These are phyloP conservation scores for Coenobita brevimanus DNA, from an alignment of 1,140 invertebrate species.

Conservation along the genomic window DNA sequence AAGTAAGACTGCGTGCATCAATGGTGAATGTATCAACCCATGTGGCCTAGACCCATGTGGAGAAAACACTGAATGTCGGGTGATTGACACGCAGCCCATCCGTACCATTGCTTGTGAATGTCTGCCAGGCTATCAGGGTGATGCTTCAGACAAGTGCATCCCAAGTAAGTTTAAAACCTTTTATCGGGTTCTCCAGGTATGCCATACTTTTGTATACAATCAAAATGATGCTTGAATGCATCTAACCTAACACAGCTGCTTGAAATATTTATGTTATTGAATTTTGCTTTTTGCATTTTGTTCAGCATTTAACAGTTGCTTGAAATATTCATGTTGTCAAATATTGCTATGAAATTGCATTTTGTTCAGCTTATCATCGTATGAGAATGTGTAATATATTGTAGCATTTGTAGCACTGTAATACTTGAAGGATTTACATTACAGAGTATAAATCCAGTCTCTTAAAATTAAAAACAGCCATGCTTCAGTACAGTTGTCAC, in stretches of 20 bases:
- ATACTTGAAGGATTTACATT: no score
- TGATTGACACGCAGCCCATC: constrained; percentile 88
- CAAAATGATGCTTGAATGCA: no score
- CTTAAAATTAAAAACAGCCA: no score
- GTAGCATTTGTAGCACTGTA: no score
- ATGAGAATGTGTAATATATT: neutral
- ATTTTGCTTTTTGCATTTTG: no score
- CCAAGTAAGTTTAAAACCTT: constrained; percentile 69
- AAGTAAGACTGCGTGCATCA: constrained; percentile 70
- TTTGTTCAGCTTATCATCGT: no score
- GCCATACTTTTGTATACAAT: neutral
- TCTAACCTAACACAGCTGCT: no score
- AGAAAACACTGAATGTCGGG: constrained; percentile 83
- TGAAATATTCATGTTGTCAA: neutral
- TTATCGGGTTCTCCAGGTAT: constrained; percentile 16
- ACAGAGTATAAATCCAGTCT: no score
- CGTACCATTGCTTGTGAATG: constrained; percentile 71
- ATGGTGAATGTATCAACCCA: constrained; percentile 69
- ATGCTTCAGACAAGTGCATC: constrained; percentile 72
- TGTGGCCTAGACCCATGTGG: constrained; percentile 70
- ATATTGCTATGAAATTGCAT: no score
- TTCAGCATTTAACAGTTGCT: no score
- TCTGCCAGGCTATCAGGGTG: constrained; percentile 71
- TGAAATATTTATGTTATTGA: no score
- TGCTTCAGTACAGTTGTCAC: no score